Percentiles rank a stretch among this genome's conserved stretches.
Evolutionary conservation across 2,113 vertebrate species (phyloP).

Genomic region (Eidolon helvum): DNA sequence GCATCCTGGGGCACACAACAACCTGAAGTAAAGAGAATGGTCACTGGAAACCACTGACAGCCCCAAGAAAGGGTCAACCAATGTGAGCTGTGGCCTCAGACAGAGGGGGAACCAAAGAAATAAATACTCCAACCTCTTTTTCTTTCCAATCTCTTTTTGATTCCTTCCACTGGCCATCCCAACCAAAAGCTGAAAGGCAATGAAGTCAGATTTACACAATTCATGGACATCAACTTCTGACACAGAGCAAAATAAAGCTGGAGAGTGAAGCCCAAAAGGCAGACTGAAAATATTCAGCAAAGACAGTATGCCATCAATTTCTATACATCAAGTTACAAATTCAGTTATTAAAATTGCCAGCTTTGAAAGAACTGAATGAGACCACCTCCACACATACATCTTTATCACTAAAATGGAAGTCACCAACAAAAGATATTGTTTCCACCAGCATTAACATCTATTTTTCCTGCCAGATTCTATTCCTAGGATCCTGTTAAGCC

Average conservation of each 20-base stretch:
- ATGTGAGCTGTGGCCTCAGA: not conserved
- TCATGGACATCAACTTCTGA: not conserved
- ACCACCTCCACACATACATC: not conserved
- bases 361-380: not conserved
- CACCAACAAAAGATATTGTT: not conserved
- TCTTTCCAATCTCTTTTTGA: not conserved
- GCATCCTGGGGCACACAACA: not conserved
- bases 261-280: not conserved
- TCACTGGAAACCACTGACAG: not conserved
- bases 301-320: not conserved
- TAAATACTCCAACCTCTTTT: not conserved
- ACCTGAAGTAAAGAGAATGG: not conserved
- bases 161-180: not conserved
- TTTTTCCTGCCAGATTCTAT: not conserved
- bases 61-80: not conserved
- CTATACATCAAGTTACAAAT: not conserved
- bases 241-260: not conserved
- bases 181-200: not conserved
- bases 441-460: not conserved
- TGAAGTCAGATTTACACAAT: not conserved
- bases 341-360: not conserved
- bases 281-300: not conserved
- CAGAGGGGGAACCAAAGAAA: not conserved
- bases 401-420: not conserved
- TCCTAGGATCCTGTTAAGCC: not conserved